Conservation (phyloP, 1,140 invertebrate genomes). For the Diorhabda carinulata region DNA sequence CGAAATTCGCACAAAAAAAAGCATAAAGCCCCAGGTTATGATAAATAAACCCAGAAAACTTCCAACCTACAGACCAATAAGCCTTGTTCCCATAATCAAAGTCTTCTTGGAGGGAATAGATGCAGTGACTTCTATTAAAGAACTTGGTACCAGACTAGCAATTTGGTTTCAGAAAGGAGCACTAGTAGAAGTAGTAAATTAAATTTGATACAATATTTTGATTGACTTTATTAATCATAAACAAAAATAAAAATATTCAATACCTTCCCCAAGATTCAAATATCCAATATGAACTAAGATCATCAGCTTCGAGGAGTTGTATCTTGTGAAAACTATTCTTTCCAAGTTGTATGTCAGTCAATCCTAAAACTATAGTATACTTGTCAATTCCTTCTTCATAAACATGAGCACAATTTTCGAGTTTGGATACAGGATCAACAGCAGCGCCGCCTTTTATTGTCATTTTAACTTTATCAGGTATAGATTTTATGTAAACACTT, state of each 20-base stretch:
- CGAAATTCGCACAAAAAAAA: no score
- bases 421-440: constrained; percentile 83
- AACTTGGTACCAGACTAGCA: no score
- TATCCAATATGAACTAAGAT: constrained; percentile 54
- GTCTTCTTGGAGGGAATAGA: no score
- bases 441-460: constrained; percentile 84
- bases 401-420: constrained; percentile 79
- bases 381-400: constrained; percentile 60
- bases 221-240: no score
- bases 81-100: no score
- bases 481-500: constrained; percentile 64
- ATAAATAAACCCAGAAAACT: no score
- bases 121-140: no score
- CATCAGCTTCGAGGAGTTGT: constrained; percentile 81
- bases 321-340: constrained; percentile 96
- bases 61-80: no score
- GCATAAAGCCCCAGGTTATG: no score
- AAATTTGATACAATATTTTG: no score
- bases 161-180: no score
- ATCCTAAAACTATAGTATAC: constrained; percentile 75
- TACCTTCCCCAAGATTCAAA: constrained; percentile 83
- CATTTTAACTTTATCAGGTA: constrained; percentile 66
- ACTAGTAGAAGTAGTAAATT: no score
- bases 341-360: constrained; percentile 79
- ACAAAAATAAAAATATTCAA: constrained; percentile 41